These are phyloP conservation scores for Monochamus alternatus DNA, from an alignment of 2,888 invertebrate species.

Conservation along the genomic window DNA sequence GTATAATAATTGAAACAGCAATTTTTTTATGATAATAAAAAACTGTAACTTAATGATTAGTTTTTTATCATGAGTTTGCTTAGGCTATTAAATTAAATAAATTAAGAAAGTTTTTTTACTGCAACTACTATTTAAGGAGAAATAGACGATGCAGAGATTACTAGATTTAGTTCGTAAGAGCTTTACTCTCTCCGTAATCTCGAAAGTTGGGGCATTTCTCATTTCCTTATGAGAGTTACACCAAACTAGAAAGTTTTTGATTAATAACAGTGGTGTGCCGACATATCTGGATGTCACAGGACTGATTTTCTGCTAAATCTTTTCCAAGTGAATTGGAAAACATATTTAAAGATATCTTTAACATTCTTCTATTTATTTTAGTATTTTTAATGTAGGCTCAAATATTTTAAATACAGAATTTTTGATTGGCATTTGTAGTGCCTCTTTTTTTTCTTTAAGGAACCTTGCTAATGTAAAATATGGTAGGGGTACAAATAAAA, in stretches of 20 bases:
- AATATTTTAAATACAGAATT: too few species aligned
- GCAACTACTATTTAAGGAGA: neutral
- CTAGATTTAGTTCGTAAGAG: neutral
- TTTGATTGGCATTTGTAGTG: too few species aligned
- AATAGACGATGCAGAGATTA: slow-evolving; percentile 6
- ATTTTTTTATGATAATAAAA: neutral
- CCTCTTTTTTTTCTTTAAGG: too few species aligned
- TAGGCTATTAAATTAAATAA: neutral
- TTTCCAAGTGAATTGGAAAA: neutral
- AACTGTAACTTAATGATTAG: neutral
- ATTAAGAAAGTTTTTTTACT: neutral
- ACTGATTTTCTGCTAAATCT: neutral
- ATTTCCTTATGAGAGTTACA: slow-evolving; percentile 15
- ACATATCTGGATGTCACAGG: neutral
- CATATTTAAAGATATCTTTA: too few species aligned
- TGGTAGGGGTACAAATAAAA: too few species aligned
- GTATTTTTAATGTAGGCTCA: too few species aligned
- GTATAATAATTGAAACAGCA: neutral
- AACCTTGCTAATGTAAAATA: too few species aligned
- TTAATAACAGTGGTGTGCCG: neutral
- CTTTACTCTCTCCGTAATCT: slow-evolving; percentile 16
- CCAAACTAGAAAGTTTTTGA: neutral
- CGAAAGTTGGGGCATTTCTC: slow-evolving; percentile 20
- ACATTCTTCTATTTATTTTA: too few species aligned
- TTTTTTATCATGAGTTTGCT: neutral